Evolutionary conservation across 2,888 invertebrate species (phyloP).

Genomic region (Piscicola geometra): DNA sequence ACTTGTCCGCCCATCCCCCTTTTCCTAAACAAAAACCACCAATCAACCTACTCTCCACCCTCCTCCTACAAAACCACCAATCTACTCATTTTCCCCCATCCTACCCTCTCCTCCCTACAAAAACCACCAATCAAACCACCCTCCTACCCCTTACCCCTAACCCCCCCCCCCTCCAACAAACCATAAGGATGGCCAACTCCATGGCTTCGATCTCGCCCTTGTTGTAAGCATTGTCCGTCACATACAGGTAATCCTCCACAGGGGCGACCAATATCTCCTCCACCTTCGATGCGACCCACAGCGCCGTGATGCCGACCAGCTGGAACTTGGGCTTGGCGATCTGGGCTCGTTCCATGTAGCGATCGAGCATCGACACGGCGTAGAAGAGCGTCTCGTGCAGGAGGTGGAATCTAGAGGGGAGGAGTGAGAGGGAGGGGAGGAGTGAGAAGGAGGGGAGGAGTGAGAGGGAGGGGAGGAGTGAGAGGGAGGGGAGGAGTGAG

Average conservation of each 20-base stretch:
- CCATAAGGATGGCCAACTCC: slow-evolving; percentile 72
- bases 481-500: too few species aligned
- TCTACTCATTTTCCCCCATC: too few species aligned
- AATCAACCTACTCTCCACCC: too few species aligned
- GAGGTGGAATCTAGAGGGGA: slow-evolving; percentile 69
- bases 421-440: background rate
- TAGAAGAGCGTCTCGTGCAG: slow-evolving; percentile 83
- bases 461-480: too few species aligned
- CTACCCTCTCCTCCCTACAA: background rate
- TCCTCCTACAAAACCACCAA: too few species aligned
- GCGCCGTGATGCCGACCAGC: slow-evolving; percentile 79
- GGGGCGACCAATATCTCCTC: slow-evolving; percentile 89
- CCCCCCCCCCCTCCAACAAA: slow-evolving; percentile 15
- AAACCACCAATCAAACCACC: background rate
- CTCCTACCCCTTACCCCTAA: background rate
- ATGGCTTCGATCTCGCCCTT: slow-evolving; percentile 73
- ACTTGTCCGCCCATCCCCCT: too few species aligned
- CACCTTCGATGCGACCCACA: slow-evolving; percentile 87
- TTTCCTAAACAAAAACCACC: too few species aligned
- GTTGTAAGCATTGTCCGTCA: slow-evolving; percentile 80
- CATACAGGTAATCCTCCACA: slow-evolving; percentile 79
- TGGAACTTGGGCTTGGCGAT: slow-evolving; percentile 72
- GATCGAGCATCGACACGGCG: slow-evolving; percentile 79
- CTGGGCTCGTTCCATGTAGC: slow-evolving; percentile 68
- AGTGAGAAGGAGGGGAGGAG: too few species aligned